Percentiles rank a stretch among this genome's conserved stretches.
phyloP scores from a whole-genome alignment of 92 coral and sea anemone genomes.

The Nematostella vectensis region DNA sequence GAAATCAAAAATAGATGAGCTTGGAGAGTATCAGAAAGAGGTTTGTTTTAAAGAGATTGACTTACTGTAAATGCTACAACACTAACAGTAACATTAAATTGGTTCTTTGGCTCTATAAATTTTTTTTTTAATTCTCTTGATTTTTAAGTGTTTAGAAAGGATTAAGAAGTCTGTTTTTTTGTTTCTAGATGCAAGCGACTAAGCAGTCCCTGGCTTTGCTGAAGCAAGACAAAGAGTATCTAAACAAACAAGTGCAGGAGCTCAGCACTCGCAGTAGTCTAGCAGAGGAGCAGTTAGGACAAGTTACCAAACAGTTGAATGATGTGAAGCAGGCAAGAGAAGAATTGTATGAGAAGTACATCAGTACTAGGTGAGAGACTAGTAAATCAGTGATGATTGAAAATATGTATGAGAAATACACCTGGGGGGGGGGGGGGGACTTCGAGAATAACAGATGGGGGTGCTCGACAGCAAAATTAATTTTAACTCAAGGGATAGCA shows the following conservation, averaged over 20 bases:
- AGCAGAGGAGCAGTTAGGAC: conserved; percentile 76
- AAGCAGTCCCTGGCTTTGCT: conserved; percentile 78
- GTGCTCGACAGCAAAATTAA: no score
- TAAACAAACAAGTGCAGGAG: conserved; percentile 77
- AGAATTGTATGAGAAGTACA: conserved; percentile 82
- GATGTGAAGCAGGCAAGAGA: conserved; percentile 82
- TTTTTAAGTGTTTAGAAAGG: no score
- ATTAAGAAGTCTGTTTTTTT: background rate
- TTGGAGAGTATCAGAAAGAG: conserved; percentile 77
- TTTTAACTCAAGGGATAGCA: no score
- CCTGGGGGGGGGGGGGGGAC: no score
- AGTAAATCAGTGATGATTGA: no score
- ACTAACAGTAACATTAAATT: no score
- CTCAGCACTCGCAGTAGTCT: conserved; percentile 60
- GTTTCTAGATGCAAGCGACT: conserved; percentile 61
- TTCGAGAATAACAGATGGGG: no score
- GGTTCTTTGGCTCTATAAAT: no score
- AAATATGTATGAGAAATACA: no score
- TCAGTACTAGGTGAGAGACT: conserved; percentile 53
- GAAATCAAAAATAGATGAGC: conserved; percentile 55
- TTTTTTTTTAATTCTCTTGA: no score
- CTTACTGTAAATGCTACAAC: background rate
- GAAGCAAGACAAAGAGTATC: conserved; percentile 95
- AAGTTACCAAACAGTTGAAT: conserved; percentile 51
- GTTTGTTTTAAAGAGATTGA: conserved; percentile 24